Percentiles rank a stretch among this genome's conserved stretches.
phyloP scores from a whole-genome alignment of 2,113 vertebrate species.

The Cygnus atratus region DNA sequence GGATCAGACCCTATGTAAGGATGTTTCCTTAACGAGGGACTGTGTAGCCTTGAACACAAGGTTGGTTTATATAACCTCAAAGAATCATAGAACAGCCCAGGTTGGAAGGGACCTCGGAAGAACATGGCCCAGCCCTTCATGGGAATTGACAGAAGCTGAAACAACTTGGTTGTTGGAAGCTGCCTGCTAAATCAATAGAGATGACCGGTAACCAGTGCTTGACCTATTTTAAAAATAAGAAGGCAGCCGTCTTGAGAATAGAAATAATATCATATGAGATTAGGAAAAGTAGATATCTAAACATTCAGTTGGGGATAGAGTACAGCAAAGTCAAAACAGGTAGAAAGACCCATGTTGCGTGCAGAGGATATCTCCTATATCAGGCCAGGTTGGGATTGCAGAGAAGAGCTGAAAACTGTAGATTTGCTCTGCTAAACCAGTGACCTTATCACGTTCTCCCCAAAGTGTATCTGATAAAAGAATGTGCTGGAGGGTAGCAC shows the following conservation, averaged over 20 bases:
- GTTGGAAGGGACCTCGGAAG: not conserved
- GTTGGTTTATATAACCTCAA: not conserved
- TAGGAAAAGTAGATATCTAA: not conserved
- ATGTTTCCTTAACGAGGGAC: not conserved
- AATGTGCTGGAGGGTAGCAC: conserved; percentile 50
- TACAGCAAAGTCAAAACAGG: not conserved
- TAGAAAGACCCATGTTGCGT: not conserved
- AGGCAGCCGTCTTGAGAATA: not conserved
- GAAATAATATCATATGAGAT: not conserved
- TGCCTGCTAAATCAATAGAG: not conserved
- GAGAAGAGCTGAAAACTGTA: not conserved
- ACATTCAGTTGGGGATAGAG: not conserved
- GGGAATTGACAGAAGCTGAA: not conserved
- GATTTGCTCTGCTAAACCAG: conserved; percentile 33
- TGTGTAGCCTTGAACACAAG: not conserved
- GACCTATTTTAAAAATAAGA: not conserved
- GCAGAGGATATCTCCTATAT: not conserved
- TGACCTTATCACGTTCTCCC: conserved; percentile 45
- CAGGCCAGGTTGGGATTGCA: not conserved
- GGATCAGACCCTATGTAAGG: not conserved
- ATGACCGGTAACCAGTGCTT: not conserved
- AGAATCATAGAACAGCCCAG: not conserved
- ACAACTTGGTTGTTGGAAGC: not conserved
- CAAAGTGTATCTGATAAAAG: conserved; percentile 54
- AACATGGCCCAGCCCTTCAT: not conserved